Base-by-base conservation (phyloP, 2,797 vertebrate genomes). In the Pipistrellus kuhlii region DNA sequence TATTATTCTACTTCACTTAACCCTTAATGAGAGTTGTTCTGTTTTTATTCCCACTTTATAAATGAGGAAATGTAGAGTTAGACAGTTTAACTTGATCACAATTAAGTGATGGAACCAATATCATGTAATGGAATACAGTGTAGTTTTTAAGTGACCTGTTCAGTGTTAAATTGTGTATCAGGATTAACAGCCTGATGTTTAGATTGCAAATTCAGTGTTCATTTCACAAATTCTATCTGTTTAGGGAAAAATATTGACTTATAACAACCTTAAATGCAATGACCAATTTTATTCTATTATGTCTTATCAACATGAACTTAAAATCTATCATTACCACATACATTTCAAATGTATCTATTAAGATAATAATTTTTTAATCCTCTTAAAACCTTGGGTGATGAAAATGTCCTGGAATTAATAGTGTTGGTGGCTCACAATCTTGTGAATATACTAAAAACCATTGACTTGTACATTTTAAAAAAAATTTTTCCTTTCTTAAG, bases 301-400 rank as follows among this genome's bases (percentile, higher is more conserved):
- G 5, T 62, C 71, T 51, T 83, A 21, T 78, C 48, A 71, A 21
- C 25, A n/a, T 94, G 51, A 85, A 78, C 21, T 46, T 71, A 92
- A 53, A 87, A 66, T 87, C 46, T 91, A 2, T 88, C 46, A 76
- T 80, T 93, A 75, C 83, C 64, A 46, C 4, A 80, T 0, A 51
- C 35, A 85, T 93, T 93, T 85, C 64, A 90, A 11, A 38, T 66
- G 32, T 23, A 55, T 55, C 53, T 90, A 81, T 89, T 66, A 82
- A 69, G 32, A 38, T 66, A 55, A 92, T n/a, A 80, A 53, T 59
- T 91, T 77, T 85, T 66, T 86, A 91, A 94, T 91, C 13, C 91
- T 88, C 80, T 89, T 87, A 93, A 95, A 93, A 89, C 57, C n/a
- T 83, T 73, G 35, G 64, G 3, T 95, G 76, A 93, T 88, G 41